These are phyloP conservation scores for Noctua comes DNA, from an alignment of 2,888 invertebrate species.

Conservation along the genomic window DNA sequence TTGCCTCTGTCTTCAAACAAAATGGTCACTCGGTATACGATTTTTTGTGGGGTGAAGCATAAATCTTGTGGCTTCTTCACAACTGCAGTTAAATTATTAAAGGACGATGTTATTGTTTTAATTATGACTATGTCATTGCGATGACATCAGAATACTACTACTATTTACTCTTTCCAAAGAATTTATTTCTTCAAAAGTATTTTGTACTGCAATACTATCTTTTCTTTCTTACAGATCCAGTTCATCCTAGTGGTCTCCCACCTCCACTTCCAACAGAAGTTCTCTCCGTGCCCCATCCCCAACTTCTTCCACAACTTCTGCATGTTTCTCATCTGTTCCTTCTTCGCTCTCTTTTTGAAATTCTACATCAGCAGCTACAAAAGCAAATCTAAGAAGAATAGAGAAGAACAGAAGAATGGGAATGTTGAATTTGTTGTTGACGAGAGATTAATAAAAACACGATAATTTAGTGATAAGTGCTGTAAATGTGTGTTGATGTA, in stretches of 20 bases:
- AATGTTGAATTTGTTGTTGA: conserved; percentile 29
- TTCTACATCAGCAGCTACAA: conserved; percentile 89
- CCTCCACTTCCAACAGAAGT: conserved; percentile 84
- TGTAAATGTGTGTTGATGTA: conserved; percentile 13
- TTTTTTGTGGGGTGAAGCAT: neutral
- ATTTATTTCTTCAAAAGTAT: neutral
- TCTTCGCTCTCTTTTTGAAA: conserved; percentile 92
- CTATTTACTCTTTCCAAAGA: neutral
- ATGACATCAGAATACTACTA: neutral
- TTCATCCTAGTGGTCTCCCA: conserved; percentile 83
- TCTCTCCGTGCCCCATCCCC: conserved; percentile 85
- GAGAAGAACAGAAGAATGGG: conserved; percentile 46
- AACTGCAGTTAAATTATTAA: neutral
- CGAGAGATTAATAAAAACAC: conserved; percentile 57
- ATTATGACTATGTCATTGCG: neutral
- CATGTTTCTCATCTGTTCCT: conserved; percentile 89
- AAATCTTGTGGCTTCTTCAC: neutral
- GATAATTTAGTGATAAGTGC: conserved; percentile 15
- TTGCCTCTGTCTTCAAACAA: neutral
- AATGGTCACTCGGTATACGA: no score
- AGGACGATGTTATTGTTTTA: neutral
- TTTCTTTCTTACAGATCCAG: conserved; percentile 77
- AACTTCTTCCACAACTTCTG: conserved; percentile 90
- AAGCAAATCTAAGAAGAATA: conserved; percentile 63
- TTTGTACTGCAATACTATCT: neutral